phyloP scores from a whole-genome alignment of 1,140 invertebrate species.

The Ptiloglossa arizonensis region DNA sequence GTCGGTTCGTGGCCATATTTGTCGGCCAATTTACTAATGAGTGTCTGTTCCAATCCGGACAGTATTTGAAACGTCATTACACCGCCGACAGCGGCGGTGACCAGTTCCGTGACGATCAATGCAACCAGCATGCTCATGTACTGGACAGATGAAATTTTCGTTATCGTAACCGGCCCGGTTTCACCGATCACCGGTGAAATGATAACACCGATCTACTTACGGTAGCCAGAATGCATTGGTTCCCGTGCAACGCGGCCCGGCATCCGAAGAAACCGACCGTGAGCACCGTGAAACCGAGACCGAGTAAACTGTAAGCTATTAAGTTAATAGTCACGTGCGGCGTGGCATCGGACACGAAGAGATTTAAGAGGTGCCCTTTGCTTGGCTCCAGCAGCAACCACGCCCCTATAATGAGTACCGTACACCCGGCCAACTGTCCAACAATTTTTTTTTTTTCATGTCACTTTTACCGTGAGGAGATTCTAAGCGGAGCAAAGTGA shows the following conservation, averaged over 20 bases:
- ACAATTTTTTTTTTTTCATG: slow-evolving; percentile 24
- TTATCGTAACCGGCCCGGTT: no score
- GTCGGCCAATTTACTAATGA: slow-evolving; percentile 75
- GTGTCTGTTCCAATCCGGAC: slow-evolving; percentile 75
- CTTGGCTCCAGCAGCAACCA: slow-evolving; percentile 81
- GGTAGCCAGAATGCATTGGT: slow-evolving; percentile 80
- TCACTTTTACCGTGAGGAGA: not conserved
- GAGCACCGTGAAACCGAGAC: slow-evolving; percentile 80
- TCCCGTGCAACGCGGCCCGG: slow-evolving; percentile 81
- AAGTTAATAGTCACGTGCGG: slow-evolving; percentile 79
- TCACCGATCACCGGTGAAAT: no score
- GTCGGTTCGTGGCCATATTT: slow-evolving; percentile 78
- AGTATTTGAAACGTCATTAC: slow-evolving; percentile 77
- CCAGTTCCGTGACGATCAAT: slow-evolving; percentile 77
- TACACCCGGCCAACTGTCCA: slow-evolving; percentile 80
- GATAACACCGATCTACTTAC: no score
- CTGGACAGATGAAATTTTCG: slow-evolving; percentile 68
- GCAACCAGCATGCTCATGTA: slow-evolving; percentile 81
- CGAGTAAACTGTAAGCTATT: slow-evolving; percentile 80
- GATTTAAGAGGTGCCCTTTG: slow-evolving; percentile 80
- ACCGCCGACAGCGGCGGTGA: slow-evolving; percentile 70
- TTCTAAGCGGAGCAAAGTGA: no score
- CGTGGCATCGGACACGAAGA: slow-evolving; percentile 76
- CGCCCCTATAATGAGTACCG: slow-evolving; percentile 80
- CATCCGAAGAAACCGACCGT: slow-evolving; percentile 83